Evolutionary conservation across 2,888 invertebrate species (phyloP).

Genomic region (Meloe dianella): DNA sequence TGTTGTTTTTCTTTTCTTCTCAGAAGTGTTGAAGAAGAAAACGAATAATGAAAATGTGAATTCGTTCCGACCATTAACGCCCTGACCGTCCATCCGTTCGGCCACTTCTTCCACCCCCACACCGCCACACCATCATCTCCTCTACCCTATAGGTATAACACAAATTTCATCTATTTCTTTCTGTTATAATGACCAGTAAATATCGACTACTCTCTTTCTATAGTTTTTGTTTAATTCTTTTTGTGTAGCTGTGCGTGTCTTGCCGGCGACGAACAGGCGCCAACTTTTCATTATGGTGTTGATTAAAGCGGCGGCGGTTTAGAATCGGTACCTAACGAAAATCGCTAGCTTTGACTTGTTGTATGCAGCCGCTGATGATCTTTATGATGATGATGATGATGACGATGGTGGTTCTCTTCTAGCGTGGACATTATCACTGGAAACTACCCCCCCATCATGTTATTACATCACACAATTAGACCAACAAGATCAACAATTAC

Average conservation of each 20-base stretch:
- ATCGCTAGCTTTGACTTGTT: background rate
- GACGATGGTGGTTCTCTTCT: too few relatives aligned
- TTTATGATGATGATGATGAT: too few relatives aligned
- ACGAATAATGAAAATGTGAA: conserved; percentile 45
- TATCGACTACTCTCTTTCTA: conserved; percentile 49
- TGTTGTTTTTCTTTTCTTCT: conserved; percentile 32
- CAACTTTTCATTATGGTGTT: conserved; percentile 60
- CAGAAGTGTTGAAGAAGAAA: background rate
- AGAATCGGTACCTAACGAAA: conserved; percentile 17
- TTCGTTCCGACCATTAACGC: conserved; percentile 49
- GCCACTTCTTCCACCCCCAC: conserved; percentile 8
- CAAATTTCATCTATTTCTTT: background rate
- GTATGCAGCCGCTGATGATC: too few relatives aligned
- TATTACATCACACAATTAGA: background rate
- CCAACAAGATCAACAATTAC: conserved; percentile 4
- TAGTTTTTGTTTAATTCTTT: conserved; percentile 52
- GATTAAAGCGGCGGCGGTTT: conserved; percentile 51
- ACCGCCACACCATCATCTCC: background rate
- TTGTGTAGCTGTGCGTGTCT: conserved; percentile 57
- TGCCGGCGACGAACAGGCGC: conserved; percentile 57
- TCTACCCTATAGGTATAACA: background rate
- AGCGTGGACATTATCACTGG: too few relatives aligned
- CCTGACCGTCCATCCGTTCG: conserved; percentile 31
- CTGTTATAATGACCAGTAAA: conserved; percentile 36
- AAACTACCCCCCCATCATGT: background rate